Evolutionary conservation across 2,888 invertebrate species (phyloP).

Genomic region (Morpho deidamia): DNA sequence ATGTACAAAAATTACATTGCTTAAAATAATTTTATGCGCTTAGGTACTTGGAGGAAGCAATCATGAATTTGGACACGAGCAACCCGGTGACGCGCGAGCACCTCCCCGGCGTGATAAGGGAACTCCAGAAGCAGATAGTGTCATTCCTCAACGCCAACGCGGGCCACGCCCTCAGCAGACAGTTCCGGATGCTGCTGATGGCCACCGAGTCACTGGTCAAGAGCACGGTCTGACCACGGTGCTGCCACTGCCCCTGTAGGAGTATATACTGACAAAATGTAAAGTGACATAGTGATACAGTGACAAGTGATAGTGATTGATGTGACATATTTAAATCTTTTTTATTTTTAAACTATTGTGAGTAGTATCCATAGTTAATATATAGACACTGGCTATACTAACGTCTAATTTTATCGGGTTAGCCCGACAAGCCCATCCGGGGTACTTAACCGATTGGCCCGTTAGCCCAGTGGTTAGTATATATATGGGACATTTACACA

Average conservation of each 20-base stretch:
- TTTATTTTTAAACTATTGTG: too few relatives aligned
- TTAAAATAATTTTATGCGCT: too few relatives aligned
- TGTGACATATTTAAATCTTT: neutral
- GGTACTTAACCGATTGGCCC: too few relatives aligned
- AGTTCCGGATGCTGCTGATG: slow-evolving; percentile 85
- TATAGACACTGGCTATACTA: too few relatives aligned
- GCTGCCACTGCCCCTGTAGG: slow-evolving; percentile 23
- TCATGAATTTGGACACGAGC: slow-evolving; percentile 87
- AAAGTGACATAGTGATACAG: neutral
- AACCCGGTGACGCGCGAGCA: slow-evolving; percentile 91
- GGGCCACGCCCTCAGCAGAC: slow-evolving; percentile 79
- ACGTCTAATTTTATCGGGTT: too few relatives aligned
- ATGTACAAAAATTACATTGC: too few relatives aligned
- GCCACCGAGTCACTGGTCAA: slow-evolving; percentile 79
- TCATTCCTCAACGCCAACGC: slow-evolving; percentile 83
- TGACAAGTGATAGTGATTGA: neutral
- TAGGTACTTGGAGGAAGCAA: slow-evolving; percentile 93
- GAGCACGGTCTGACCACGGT: slow-evolving; percentile 44
- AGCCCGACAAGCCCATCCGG: too few relatives aligned
- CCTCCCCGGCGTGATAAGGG: slow-evolving; percentile 86
- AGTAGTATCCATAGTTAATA: too few relatives aligned
- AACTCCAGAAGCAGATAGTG: slow-evolving; percentile 86
- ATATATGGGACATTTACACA: too few relatives aligned
- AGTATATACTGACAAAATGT: neutral
- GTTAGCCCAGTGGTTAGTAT: too few relatives aligned